phyloP scores from a whole-genome alignment of 2,113 vertebrate genomes.

The Ardeotis arabs region DNA sequence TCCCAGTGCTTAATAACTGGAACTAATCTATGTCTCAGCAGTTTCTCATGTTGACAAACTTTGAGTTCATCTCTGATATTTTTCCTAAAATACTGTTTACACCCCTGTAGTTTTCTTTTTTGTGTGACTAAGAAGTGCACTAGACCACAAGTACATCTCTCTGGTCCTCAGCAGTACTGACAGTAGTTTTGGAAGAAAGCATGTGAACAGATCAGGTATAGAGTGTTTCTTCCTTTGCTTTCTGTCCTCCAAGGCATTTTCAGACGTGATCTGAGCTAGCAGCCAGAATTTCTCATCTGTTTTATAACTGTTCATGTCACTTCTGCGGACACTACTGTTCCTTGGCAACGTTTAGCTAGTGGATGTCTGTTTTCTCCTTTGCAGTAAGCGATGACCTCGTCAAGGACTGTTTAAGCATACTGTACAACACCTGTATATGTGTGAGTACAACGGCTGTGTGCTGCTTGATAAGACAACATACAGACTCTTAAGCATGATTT shows the following conservation, averaged over 20 bases:
- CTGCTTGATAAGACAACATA: neutral
- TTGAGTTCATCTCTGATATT: neutral
- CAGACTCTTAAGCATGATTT: neutral
- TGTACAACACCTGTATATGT: conserved; percentile 96
- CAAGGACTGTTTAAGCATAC: conserved; percentile 94
- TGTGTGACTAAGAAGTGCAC: neutral
- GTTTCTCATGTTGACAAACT: neutral
- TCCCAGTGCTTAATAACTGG: neutral
- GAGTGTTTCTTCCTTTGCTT: neutral
- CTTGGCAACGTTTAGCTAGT: neutral
- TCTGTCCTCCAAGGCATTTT: neutral
- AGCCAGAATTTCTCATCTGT: neutral
- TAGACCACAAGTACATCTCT: neutral
- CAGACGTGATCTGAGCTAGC: neutral
- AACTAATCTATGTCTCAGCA: neutral
- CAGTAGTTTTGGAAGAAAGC: neutral
- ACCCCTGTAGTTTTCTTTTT: fast-evolving
- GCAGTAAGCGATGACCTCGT: conserved; percentile 94
- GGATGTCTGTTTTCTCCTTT: conserved; percentile 48
- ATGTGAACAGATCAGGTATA: neutral
- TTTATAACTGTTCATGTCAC: neutral
- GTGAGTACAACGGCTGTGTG: conserved; percentile 77
- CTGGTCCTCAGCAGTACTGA: neutral
- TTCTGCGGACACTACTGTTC: neutral
- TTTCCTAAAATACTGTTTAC: neutral